These are phyloP conservation scores for Poicephalus gulielmi DNA, from an alignment of 2,113 vertebrate genomes.

Conservation along the genomic window DNA sequence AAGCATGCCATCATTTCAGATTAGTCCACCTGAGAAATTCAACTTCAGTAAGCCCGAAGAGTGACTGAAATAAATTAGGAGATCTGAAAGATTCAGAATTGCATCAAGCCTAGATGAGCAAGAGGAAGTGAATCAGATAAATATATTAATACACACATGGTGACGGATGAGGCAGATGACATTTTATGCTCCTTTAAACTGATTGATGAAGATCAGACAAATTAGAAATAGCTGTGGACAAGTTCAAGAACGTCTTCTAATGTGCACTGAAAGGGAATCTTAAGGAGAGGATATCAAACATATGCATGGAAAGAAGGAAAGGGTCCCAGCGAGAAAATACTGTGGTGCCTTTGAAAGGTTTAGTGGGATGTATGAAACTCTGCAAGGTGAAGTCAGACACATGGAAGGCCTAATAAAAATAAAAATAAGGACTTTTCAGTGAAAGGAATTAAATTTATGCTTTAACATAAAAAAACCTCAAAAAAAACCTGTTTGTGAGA, in stretches of 20 bases:
- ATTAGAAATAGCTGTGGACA: constrained; percentile 77
- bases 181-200: constrained; percentile 80
- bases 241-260: constrained; percentile 65
- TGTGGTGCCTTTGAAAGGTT: not conserved
- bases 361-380: not conserved
- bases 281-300: constrained; percentile 48
- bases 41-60: constrained; percentile 59
- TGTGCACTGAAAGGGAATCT: constrained; percentile 61
- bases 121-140: constrained; percentile 75
- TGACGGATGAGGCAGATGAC: constrained; percentile 75
- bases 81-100: constrained; percentile 73
- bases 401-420: not conserved
- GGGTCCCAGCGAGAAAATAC: not conserved
- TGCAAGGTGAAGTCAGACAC: not conserved
- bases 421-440: not conserved
- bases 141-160: constrained; percentile 75
- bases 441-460: not conserved
- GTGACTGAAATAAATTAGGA: constrained; percentile 81
- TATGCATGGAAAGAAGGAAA: not conserved
- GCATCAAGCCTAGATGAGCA: constrained; percentile 68
- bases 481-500: not conserved
- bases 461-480: not conserved
- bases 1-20: constrained; percentile 74
- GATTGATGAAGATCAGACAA: constrained; percentile 79
- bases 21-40: constrained; percentile 77